Percentiles rank a stretch among this genome's conserved stretches.
Conservation (phyloP, 1,140 invertebrate genomes). For the Macrobrachium nipponense region DNA sequence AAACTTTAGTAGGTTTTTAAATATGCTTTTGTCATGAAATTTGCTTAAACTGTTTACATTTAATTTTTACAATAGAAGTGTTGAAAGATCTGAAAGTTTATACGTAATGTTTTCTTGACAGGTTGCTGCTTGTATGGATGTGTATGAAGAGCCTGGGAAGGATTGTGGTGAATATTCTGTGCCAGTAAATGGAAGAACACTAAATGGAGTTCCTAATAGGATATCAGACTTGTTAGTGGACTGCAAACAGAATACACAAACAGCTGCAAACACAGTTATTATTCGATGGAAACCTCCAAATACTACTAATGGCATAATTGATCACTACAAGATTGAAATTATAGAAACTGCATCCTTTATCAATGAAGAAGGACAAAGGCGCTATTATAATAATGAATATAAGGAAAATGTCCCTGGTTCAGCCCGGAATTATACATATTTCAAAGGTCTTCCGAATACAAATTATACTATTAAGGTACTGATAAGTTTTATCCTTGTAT, state of each 20-base stretch:
- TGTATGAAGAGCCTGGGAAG: conserved; percentile 32
- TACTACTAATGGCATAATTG: conserved; percentile 43
- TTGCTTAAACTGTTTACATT: too few relatives aligned
- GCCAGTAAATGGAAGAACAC: conserved; percentile 25
- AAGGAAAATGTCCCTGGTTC: conserved; percentile 49
- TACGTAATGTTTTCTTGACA: conserved; percentile 65
- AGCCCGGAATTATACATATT: conserved; percentile 54
- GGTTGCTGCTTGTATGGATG: conserved; percentile 74
- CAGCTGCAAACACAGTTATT: conserved; percentile 39
- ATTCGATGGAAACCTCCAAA: conserved; percentile 47
- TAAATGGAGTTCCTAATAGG: conserved; percentile 30
- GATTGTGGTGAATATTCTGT: conserved; percentile 44
- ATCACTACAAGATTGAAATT: conserved; percentile 55
- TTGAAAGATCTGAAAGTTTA: not conserved
- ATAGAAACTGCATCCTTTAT: conserved; percentile 48
- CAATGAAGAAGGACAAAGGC: conserved; percentile 49
- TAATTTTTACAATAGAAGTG: too few relatives aligned
- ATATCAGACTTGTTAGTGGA: conserved; percentile 38
- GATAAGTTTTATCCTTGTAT: not conserved
- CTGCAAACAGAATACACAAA: conserved; percentile 41
- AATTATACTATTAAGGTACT: conserved; percentile 66
- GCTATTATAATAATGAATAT: conserved; percentile 47
- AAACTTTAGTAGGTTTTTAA: too few relatives aligned
- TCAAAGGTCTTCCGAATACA: conserved; percentile 66
- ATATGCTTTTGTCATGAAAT: too few relatives aligned